These are phyloP conservation scores for Gasterosteus nipponicus DNA, from an alignment of 2,113 vertebrate species.

Conservation along the genomic window DNA sequence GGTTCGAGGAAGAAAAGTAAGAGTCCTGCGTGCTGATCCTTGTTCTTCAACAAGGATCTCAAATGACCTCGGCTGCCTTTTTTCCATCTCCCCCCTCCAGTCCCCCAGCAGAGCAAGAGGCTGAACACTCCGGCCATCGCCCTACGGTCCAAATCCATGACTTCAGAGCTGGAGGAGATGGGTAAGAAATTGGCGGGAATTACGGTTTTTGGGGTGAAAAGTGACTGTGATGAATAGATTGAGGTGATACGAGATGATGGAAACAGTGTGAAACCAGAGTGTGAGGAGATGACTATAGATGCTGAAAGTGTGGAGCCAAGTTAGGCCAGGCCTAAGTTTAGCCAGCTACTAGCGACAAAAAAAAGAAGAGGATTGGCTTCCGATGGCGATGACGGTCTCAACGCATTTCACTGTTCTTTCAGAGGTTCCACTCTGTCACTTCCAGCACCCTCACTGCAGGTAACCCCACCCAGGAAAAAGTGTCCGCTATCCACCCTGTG, in stretches of 20 bases:
- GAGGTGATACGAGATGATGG: slow-evolving; percentile 40
- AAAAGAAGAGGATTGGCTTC: slow-evolving; percentile 34
- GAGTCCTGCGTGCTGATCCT: neutral
- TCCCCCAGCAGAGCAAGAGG: slow-evolving; percentile 90
- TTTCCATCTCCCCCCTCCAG: slow-evolving; percentile 62
- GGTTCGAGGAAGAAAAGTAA: slow-evolving; percentile 91
- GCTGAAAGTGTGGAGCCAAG: slow-evolving; percentile 47
- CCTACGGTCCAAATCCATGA: slow-evolving; percentile 94
- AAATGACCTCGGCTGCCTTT: slow-evolving; percentile 6
- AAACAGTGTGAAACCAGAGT: slow-evolving; percentile 50
- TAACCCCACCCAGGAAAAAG: slow-evolving; percentile 76
- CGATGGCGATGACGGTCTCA: slow-evolving; percentile 74
- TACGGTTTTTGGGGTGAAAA: slow-evolving; percentile 4
- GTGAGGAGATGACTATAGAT: slow-evolving; percentile 50
- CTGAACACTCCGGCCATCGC: slow-evolving; percentile 90
- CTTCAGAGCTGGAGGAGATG: slow-evolving; percentile 95
- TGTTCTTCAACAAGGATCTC: neutral
- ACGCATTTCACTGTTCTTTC: slow-evolving; percentile 84
- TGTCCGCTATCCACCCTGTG: slow-evolving; percentile 60
- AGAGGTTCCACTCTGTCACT: slow-evolving; percentile 84
- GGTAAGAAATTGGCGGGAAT: slow-evolving; percentile 78
- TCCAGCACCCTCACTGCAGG: slow-evolving; percentile 83
- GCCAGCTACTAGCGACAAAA: slow-evolving; percentile 12
- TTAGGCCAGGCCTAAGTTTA: slow-evolving; percentile 53
- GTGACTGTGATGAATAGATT: slow-evolving; percentile 23